Percentiles rank a stretch among this genome's conserved stretches.
These are phyloP conservation scores for Latrodectus elegans DNA, from an alignment of 2,888 invertebrate species.

Conservation along the genomic window DNA sequence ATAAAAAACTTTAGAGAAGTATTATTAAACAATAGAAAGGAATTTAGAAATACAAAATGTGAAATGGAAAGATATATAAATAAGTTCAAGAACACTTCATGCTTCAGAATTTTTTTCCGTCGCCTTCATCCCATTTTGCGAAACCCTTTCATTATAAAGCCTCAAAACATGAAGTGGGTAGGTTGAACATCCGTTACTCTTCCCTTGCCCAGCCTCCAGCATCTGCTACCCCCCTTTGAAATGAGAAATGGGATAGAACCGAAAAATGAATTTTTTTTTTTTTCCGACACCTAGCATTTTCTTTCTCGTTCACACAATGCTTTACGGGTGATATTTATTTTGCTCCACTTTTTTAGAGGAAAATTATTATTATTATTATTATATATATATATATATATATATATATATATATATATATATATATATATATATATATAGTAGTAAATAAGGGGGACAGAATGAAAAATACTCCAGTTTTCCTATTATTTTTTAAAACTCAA, in stretches of 20 bases:
- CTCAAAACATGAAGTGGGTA: conserved; percentile 31
- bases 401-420: too few species aligned
- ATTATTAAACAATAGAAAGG: neutral
- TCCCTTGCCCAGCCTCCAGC: neutral
- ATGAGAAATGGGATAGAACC: conserved; percentile 36
- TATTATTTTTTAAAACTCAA: too few species aligned
- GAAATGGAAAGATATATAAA: neutral
- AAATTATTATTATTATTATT: neutral
- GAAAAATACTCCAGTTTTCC: too few species aligned
- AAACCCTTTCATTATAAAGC: conserved; percentile 61
- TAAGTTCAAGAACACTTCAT: conserved; percentile 62
- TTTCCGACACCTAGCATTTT: neutral
- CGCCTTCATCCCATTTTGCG: conserved; percentile 19
- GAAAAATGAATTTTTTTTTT: conserved; percentile 10
- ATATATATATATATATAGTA: too few species aligned
- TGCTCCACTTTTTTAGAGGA: conserved; percentile 33
- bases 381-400: too few species aligned
- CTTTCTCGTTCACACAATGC: conserved; percentile 26
- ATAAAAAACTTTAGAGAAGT: too few species aligned
- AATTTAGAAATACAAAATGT: neutral
- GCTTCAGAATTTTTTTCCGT: neutral
- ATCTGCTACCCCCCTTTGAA: neutral
- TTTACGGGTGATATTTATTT: conserved; percentile 12
- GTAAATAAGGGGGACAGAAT: too few species aligned
- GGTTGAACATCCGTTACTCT: conserved; percentile 57